Evolutionary conservation across 1,140 invertebrate species (phyloP).

Genomic region (Samia ricini): DNA sequence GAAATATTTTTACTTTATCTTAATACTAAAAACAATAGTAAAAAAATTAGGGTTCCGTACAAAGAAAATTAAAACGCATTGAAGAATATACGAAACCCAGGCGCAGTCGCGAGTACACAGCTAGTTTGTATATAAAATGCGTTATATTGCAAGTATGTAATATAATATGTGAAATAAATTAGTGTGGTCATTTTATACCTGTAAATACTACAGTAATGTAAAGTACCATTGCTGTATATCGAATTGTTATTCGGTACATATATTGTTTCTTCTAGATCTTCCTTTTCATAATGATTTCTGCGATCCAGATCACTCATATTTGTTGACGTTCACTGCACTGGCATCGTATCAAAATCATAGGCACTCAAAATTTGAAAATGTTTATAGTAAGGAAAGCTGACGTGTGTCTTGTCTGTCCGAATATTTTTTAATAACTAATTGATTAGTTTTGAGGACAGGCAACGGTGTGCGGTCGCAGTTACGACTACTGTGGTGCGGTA

Average conservation of each 20-base stretch:
- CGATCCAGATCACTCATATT: conserved; percentile 65
- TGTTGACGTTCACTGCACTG: conserved; percentile 25
- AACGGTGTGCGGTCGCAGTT: conserved; percentile 62
- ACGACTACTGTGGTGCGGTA: conserved; percentile 41
- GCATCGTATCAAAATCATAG: conserved; percentile 8
- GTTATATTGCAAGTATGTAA: too few relatives aligned
- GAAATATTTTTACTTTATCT: too few relatives aligned
- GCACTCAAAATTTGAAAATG: background rate
- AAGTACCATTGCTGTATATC: conserved; percentile 71
- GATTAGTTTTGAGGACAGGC: conserved; percentile 61
- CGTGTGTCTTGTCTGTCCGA: conserved; percentile 37
- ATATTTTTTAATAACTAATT: conserved; percentile 63
- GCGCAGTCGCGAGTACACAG: too few relatives aligned
- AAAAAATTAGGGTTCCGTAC: too few relatives aligned
- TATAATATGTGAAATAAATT: too few relatives aligned
- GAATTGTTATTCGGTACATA: conserved; percentile 69
- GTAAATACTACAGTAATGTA: conserved; percentile 75
- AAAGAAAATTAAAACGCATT: too few relatives aligned
- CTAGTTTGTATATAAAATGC: too few relatives aligned
- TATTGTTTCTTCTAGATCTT: conserved; percentile 52
- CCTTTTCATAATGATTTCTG: conserved; percentile 50
- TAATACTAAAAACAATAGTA: too few relatives aligned
- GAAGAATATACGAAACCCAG: too few relatives aligned
- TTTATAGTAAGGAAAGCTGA: conserved; percentile 1
- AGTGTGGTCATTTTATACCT: conserved; percentile 39